These are phyloP conservation scores for Chloroclysta siterata DNA, from an alignment of 2,888 invertebrate species.

Conservation along the genomic window DNA sequence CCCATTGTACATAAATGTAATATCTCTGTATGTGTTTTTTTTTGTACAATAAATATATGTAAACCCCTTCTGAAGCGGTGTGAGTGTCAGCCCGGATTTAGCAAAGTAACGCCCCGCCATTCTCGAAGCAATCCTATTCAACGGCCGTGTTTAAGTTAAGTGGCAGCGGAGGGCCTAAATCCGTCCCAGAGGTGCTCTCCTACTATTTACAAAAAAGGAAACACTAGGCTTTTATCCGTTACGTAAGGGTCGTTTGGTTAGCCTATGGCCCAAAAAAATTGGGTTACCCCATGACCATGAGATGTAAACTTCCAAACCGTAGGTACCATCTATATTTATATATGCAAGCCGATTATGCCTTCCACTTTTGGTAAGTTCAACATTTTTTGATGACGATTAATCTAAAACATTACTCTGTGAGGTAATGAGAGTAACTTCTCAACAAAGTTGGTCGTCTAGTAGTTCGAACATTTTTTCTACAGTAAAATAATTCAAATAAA, in stretches of 20 bases:
- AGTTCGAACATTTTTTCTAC: too few species aligned
- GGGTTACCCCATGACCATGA: background rate
- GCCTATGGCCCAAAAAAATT: slow-evolving; percentile 14
- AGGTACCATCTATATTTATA: background rate
- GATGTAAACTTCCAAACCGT: background rate
- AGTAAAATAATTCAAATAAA: too few species aligned
- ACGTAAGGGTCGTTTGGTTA: slow-evolving; percentile 16
- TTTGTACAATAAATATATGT: background rate
- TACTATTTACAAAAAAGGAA: slow-evolving; percentile 42
- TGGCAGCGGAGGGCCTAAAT: slow-evolving; percentile 49
- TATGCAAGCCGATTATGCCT: background rate
- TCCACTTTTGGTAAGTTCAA: background rate
- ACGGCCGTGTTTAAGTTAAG: slow-evolving; percentile 57
- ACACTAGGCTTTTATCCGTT: slow-evolving; percentile 35
- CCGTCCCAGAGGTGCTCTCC: slow-evolving; percentile 38
- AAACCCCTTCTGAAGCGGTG: slow-evolving; percentile 32
- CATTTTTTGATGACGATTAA: too few species aligned
- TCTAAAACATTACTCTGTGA: too few species aligned
- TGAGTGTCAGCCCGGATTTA: slow-evolving; percentile 50
- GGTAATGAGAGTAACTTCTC: too few species aligned
- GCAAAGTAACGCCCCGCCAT: slow-evolving; percentile 52
- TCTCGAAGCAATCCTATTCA: slow-evolving; percentile 55
- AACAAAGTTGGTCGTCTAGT: too few species aligned
- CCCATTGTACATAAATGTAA: too few species aligned
- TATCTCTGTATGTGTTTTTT: background rate